Evolutionary conservation across 2,888 invertebrate species (phyloP).

Genomic region (Drosophila stalkeri): DNA sequence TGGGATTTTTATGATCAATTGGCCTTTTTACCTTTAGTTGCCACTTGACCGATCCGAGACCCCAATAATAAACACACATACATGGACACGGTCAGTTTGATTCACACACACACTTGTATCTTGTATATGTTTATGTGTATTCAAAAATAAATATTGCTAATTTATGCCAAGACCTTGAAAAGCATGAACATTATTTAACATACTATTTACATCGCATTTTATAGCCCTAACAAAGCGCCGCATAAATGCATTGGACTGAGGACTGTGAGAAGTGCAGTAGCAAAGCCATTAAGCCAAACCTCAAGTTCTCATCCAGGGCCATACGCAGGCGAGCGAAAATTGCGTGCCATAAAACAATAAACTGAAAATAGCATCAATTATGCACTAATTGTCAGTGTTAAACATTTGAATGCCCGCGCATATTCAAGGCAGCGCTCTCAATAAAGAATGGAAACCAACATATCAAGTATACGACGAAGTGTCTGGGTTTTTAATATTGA

Average conservation of each 20-base stretch:
- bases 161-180: constrained; percentile 52
- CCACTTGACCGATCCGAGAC: constrained; percentile 30
- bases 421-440: constrained; percentile 43
- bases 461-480: constrained; percentile 6
- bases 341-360: constrained; percentile 66
- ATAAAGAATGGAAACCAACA: constrained; percentile 15
- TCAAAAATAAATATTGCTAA: constrained; percentile 26
- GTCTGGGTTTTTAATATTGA: not conserved
- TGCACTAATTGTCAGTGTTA: constrained; percentile 50
- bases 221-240: constrained; percentile 19
- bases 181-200: constrained; percentile 24
- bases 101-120: not conserved
- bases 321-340: constrained; percentile 43
- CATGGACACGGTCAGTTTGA: not conserved
- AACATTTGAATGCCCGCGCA: constrained; percentile 31
- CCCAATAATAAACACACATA: not conserved
- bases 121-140: not conserved
- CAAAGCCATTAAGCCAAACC: constrained; percentile 61
- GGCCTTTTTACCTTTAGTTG: constrained; percentile 48
- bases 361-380: constrained; percentile 47
- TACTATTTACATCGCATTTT: constrained; percentile 27
- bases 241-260: constrained; percentile 37
- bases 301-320: constrained; percentile 50
- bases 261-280: constrained; percentile 47
- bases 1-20: constrained; percentile 49